Evolutionary conservation across 1,140 invertebrate species (phyloP), one percentile per base, ranked within the genome.

Genomic region (Cotesia chilonis): DNA sequence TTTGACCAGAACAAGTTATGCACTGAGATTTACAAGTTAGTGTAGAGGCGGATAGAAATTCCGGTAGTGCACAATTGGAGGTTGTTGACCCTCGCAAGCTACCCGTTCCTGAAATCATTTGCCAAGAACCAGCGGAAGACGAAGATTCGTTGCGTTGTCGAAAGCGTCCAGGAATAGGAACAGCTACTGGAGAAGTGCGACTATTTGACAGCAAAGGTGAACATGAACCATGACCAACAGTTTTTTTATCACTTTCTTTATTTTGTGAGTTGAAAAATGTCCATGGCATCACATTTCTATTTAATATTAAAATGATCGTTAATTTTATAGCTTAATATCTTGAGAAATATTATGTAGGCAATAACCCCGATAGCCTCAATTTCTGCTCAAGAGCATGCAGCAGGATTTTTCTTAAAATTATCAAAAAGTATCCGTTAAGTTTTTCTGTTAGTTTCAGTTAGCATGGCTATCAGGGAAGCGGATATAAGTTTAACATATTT

Each of bases 31-130:
- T 83, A 73, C 77, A 81, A 38, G 74, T 77, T 55, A 78, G 68
- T 72, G 80, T 80, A 59, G 74, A 57, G 17, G 80, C 77, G 20
- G 79, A 76, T 60, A 80, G 20, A 67, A 80, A 85, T 38, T 90
- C 84, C 54, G 82, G 79, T 52, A 87, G 80, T 1, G 81, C 76
- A 70, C 83, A 84, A 80, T 88, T 87, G 74, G 88, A 80, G 72
- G 88, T 85, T 0, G 85, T 85, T 1, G 88, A 90, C 73, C 88
- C 90, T 65, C 90, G 86, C 41, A 92, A 81, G 76, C 91, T 92
- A 10, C 91, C 91, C 9, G 90, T 90, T 37, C 90, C 91, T 7
- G 90, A 90, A 63, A 92, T 90, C 79, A 92, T 88, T 78, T 92
- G 91, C 91, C 91, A 92, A 76, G 91, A 92, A 68, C 88, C 89